phyloP scores from a whole-genome alignment of 2,113 vertebrate genomes.

The Lagenorhynchus albirostris region DNA sequence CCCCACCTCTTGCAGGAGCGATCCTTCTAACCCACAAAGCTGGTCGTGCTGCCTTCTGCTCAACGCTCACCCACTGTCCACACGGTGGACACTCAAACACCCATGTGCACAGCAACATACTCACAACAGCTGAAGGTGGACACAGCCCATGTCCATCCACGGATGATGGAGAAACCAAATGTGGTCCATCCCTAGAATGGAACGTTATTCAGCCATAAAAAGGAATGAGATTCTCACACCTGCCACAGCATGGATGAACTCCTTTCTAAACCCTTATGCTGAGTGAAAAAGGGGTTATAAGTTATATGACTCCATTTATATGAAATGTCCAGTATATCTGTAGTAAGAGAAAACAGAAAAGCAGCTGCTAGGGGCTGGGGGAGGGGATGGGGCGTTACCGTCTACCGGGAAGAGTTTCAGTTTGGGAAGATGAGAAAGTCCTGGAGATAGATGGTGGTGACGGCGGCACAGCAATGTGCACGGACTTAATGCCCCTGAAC shows the following conservation, averaged over 20 bases:
- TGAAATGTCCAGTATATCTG: not conserved
- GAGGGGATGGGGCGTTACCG: not conserved
- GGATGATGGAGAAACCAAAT: rapidly evolving
- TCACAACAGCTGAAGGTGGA: not conserved
- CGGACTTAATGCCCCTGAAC: too few relatives aligned
- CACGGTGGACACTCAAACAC: not conserved
- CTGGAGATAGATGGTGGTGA: not conserved
- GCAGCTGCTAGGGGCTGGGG: not conserved
- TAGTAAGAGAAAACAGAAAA: not conserved
- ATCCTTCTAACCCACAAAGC: not conserved
- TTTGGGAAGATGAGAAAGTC: not conserved
- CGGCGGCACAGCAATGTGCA: too few relatives aligned
- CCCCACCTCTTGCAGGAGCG: too few relatives aligned
- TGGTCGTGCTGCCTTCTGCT: not conserved
- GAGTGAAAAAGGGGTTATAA: not conserved
- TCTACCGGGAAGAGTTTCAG: not conserved
- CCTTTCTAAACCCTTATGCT: not conserved
- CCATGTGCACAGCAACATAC: rapidly evolving
- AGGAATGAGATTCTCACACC: not conserved
- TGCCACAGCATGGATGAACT: rapidly evolving
- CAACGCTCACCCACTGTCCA: not conserved
- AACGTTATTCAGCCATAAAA: not conserved
- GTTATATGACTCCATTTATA: not conserved
- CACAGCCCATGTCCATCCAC: rapidly evolving
- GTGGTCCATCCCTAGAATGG: not conserved